Evolutionary conservation across 2,797 vertebrate species (phyloP), one percentile per base, ranked within the genome.

Genomic region (Dromococcyx pavoninus): DNA sequence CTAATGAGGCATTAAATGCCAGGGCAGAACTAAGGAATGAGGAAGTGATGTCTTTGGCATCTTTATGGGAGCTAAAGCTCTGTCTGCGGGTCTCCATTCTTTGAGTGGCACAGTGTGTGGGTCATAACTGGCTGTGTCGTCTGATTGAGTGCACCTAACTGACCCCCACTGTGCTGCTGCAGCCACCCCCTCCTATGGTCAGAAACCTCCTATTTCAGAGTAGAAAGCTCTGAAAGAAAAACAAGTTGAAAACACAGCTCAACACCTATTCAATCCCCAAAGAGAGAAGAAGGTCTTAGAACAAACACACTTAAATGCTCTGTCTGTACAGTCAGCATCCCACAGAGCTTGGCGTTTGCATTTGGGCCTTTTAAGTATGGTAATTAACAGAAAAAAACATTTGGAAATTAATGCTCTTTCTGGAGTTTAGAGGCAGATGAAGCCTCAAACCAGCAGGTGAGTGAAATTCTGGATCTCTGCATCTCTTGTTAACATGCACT

Each of bases 1-100:
- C 86, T 96, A 97, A 97, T 97, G 96, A 96, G 93, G 60, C 74
- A 58, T 85, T 93, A 93, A 96, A 85, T 79, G 30, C 89, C 83
- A 33, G 13, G 51, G 56, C 64, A 94, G 89, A 94, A 90, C 90
- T 82, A 51, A 94, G 92, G 91, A 93, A 88, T 79, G 91, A 76
- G 90, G 77, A 58, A 82, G 71, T 94, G 94, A 95, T 0, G 22
- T 81, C 57, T 83, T 64, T 4, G 24, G 90, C 71, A 18, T 90
- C 79, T 88, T 86, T 85, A 56, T 3, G 2, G 66, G 61, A 90
- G 88, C 89, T 91, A 87, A 74, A 86, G 37, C 61, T 88, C 58
- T 0, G 0, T 51, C 58, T 32, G 4, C 32, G 58, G 51, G 57
- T 73, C 44, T 73, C 54, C 2, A 27, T 44, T 92, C 87, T 95